Conservation (phyloP, 2,888 invertebrate genomes). For the Hypomecis atomaria region DNA sequence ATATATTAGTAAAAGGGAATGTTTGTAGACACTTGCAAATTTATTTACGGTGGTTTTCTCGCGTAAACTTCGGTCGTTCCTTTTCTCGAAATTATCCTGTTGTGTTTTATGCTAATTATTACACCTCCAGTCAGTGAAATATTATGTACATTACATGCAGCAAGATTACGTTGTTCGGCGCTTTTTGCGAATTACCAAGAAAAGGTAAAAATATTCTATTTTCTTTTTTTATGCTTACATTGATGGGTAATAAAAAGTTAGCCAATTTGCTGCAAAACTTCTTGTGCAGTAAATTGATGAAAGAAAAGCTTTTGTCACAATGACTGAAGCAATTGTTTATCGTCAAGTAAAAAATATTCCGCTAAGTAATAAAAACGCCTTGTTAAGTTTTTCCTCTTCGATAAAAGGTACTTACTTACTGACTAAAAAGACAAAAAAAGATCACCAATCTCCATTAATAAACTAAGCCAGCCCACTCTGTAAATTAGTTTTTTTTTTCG, state of each 20-base stretch:
- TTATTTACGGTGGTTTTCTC: constrained; percentile 8
- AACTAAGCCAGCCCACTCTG: constrained; percentile 45
- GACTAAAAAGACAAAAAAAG: constrained; percentile 4
- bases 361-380: background rate
- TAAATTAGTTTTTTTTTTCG: constrained; percentile 29
- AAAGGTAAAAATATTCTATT: background rate
- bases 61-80: background rate
- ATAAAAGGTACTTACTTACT: background rate
- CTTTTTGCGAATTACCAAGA: no score
- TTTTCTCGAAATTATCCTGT: background rate
- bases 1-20: constrained; percentile 31
- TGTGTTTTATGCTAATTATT: background rate
- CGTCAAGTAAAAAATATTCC: background rate
- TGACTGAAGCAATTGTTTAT: background rate
- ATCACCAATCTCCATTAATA: constrained; percentile 15
- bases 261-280: background rate
- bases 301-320: background rate
- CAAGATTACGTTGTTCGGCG: background rate
- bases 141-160: background rate
- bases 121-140: no score
- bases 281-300: background rate
- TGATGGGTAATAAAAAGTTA: background rate
- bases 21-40: constrained; percentile 27
- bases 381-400: constrained; percentile 1
- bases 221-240: background rate